Percentiles rank a stretch among this genome's conserved stretches.
These are phyloP conservation scores for Anoncus sp. DNA, from an alignment of 2,888 invertebrate species.

Conservation along the genomic window DNA sequence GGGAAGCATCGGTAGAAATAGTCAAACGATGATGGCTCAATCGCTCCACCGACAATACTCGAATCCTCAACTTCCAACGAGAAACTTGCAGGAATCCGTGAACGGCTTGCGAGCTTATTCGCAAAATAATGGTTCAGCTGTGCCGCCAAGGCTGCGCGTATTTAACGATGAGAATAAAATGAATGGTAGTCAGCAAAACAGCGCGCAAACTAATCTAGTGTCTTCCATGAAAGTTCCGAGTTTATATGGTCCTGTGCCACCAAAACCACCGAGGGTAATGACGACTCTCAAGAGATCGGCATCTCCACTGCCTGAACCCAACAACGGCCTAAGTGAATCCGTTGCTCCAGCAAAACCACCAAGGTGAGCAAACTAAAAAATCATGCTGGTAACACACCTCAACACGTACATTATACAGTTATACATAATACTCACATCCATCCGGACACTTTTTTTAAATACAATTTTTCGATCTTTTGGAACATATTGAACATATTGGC, in stretches of 20 bases:
- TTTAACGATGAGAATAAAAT: slow-evolving; percentile 47
- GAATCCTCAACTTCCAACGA: slow-evolving; percentile 75
- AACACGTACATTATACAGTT: too few relatives aligned
- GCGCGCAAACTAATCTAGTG: slow-evolving; percentile 73
- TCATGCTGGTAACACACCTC: too few relatives aligned
- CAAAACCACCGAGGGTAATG: slow-evolving; percentile 79
- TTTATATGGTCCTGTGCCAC: slow-evolving; percentile 72
- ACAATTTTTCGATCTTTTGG: too few relatives aligned
- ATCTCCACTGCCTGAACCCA: slow-evolving; percentile 68
- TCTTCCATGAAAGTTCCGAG: slow-evolving; percentile 72
- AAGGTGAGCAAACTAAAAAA: slow-evolving; percentile 71
- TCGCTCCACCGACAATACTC: slow-evolving; percentile 77
- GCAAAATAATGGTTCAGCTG: slow-evolving; percentile 16
- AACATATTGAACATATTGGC: too few relatives aligned
- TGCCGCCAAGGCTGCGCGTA: slow-evolving; percentile 35
- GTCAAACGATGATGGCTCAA: slow-evolving; percentile 28
- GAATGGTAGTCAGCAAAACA: slow-evolving; percentile 39
- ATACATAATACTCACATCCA: too few relatives aligned
- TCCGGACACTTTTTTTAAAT: too few relatives aligned
- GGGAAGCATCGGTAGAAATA: slow-evolving; percentile 34
- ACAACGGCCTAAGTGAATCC: slow-evolving; percentile 62
- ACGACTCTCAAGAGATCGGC: slow-evolving; percentile 75
- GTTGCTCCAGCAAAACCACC: slow-evolving; percentile 77
- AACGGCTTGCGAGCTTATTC: slow-evolving; percentile 37
- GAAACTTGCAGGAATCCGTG: slow-evolving; percentile 63